Base-by-base conservation (phyloP, 2,797 vertebrate species). In the Australoheros facetus region DNA sequence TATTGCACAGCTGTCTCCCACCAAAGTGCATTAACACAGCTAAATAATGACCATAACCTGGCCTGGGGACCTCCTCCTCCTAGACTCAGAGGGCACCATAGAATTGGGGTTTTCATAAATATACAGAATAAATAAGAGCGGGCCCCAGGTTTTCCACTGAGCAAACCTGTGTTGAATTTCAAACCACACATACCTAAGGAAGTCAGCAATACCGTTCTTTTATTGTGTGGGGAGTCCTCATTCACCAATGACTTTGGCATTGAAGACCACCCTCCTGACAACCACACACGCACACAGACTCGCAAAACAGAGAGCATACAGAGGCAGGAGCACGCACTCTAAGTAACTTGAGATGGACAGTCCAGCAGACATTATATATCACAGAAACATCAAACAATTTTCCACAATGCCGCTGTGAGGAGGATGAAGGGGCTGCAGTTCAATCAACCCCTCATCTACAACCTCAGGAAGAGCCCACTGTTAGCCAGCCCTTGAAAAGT, bases 121-220 rank as follows among this genome's bases (percentile, higher is more conserved):
- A 89, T 88, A 92, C 81, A 90, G 86, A 93, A 88, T 82, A 90
- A 91, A 94, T 93, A 91, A 84, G 79, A 84, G 71, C 58, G 83
- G 87, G 80, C 86, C 88, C 79, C 85, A 71, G 75, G 80, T 89
- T 91, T 92, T 91, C 88, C 88, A 92, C 85, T 82, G 84, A 83
- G 87, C 84, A 86, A 92, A 93, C 91, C 89, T 93, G 92, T 92
- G 90, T 92, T 94, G 91, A 89, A 89, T 95, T 95, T 95, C 91
- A 94, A 94, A 94, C 94, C 92, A 93, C 93, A 94, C 93, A 89
- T 93, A 91, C 89, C 90, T 88, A 86, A 90, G 90, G 89, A 94
- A 92, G 92, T 94, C 91, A 91, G 91, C 90, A 93, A 93, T 93
- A 90, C 85, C 71, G 81, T 85, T 90, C 83, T 92, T 94, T 94